These are phyloP conservation scores for Oncorhynchus kisutch DNA, from an alignment of 2,113 vertebrate genomes.

Conservation along the genomic window DNA sequence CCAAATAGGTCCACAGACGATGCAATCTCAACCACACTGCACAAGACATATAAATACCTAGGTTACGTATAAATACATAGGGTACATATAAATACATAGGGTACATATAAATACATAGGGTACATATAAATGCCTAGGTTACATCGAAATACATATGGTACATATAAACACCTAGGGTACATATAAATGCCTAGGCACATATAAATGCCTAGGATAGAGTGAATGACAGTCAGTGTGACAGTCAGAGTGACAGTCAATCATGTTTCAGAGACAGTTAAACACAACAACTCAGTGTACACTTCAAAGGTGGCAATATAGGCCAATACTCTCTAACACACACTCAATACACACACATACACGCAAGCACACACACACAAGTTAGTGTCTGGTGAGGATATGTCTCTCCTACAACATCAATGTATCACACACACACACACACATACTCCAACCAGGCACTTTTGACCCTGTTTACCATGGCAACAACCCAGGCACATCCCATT, in stretches of 20 bases:
- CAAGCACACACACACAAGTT: not conserved
- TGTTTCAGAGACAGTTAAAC: slow-evolving; percentile 17
- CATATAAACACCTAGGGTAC: not conserved
- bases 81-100: no score
- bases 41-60: no score
- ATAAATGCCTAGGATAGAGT: no score
- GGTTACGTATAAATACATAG: no score
- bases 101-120: no score
- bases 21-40: no score
- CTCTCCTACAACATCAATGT: not conserved
- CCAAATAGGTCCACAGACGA: no score
- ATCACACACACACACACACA: not conserved
- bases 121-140: no score
- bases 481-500: not conserved
- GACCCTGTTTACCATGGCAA: slow-evolving; percentile 26
- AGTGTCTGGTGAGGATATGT: not conserved
- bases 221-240: no score
- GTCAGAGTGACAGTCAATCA: not conserved
- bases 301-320: not conserved
- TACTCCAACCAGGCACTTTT: not conserved
- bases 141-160: not conserved
- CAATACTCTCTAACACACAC: not conserved
- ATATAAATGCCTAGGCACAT: slow-evolving; percentile 1
- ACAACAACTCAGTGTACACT: slow-evolving; percentile 8
- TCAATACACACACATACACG: not conserved